A percentile compares a stretch with the other conserved stretches of the same genome.
These are phyloP conservation scores for Sinella curviseta DNA, from an alignment of 1,140 invertebrate genomes.

Conservation along the genomic window DNA sequence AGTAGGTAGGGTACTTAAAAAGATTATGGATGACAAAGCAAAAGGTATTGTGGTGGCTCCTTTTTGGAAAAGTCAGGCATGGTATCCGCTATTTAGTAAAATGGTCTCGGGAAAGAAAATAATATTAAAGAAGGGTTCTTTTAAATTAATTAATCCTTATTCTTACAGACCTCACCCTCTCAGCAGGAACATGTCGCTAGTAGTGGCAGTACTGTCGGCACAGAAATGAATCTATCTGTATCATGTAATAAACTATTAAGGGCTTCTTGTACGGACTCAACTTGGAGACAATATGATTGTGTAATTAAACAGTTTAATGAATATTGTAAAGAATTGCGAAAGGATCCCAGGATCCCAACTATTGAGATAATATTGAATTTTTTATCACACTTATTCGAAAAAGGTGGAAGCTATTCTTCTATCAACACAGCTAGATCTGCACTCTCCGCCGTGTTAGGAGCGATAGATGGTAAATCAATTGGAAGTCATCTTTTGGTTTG, in stretches of 20 bases:
- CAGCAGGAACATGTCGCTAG: neutral
- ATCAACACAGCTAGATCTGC: conserved; percentile 17
- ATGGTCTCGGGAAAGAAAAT: neutral
- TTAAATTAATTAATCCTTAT: neutral
- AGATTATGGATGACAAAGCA: neutral
- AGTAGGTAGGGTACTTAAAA: neutral
- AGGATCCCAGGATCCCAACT: neutral
- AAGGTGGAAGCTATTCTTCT: neutral
- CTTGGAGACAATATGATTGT: neutral
- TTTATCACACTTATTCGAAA: neutral
- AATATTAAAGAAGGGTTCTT: neutral
- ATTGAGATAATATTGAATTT: neutral
- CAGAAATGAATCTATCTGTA: neutral
- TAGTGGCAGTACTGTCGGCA: neutral
- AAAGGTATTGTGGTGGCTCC: neutral
- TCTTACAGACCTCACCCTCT: neutral
- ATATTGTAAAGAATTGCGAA: neutral
- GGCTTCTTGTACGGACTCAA: neutral
- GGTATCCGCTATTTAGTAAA: conserved; percentile 2
- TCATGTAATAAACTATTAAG: neutral
- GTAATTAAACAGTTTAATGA: too few relatives aligned
- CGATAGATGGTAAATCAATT: neutral
- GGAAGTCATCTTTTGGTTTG: neutral
- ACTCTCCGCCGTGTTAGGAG: neutral
- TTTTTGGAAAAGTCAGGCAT: neutral